Percentiles rank a stretch among this genome's conserved stretches.
phyloP scores from a whole-genome alignment of 1,140 invertebrate species.

The Linepithema humile region DNA sequence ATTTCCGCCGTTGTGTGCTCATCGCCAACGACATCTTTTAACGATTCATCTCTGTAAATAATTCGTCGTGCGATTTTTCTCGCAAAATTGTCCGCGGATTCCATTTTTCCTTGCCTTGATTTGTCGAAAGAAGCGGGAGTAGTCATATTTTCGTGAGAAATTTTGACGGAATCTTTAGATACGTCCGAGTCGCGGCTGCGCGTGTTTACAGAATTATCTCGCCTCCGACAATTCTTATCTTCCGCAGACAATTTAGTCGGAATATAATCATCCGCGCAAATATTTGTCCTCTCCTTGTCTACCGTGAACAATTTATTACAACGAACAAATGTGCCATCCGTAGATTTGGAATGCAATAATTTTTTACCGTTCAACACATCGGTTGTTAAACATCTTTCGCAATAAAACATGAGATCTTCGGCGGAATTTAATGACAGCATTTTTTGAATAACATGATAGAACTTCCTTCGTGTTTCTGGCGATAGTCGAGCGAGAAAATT shows the following conservation, averaged over 20 bases:
- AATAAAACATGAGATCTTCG: not conserved
- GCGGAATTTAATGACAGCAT: not conserved
- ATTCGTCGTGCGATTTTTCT: slow-evolving; percentile 15
- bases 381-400: not conserved
- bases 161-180: not conserved
- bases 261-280: not conserved
- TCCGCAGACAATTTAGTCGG: not conserved
- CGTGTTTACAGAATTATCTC: not conserved
- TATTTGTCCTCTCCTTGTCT: not conserved
- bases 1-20: not conserved
- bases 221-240: not conserved
- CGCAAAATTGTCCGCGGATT: not conserved
- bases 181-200: not conserved
- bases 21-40: not conserved
- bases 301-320: not conserved
- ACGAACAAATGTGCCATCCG: not conserved
- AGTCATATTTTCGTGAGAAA: not conserved
- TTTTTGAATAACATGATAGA: not conserved
- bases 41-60: slow-evolving; percentile 7
- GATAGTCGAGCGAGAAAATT: not conserved
- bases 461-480: not conserved
- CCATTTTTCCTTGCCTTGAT: not conserved
- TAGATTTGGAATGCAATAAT: not conserved
- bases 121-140: not conserved
- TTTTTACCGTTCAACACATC: not conserved